Percentiles rank a stretch among this genome's conserved stretches.
phyloP scores from a whole-genome alignment of 2,113 vertebrate genomes.

The Eulemur macaco region DNA sequence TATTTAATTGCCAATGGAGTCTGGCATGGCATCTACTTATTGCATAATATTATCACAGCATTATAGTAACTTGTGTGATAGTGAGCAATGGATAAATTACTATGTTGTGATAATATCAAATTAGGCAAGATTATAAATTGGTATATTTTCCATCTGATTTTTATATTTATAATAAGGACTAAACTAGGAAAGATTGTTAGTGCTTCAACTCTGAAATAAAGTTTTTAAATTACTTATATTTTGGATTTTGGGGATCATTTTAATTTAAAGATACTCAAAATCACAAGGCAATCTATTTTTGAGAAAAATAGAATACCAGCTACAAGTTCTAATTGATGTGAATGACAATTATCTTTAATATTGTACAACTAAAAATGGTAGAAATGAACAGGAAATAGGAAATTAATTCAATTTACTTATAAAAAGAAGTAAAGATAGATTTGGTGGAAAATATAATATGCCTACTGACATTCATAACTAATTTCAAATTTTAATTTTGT shows the following conservation, averaged over 20 bases:
- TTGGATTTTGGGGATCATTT: slow-evolving; percentile 11
- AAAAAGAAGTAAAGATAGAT: not conserved
- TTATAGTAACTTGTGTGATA: not conserved
- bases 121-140: not conserved
- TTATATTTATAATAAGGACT: not conserved
- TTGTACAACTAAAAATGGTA: not conserved
- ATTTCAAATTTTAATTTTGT: slow-evolving; percentile 1
- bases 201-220: not conserved
- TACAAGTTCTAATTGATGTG: not conserved
- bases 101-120: not conserved
- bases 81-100: not conserved
- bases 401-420: not conserved
- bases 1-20: not conserved
- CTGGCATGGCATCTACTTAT: not conserved
- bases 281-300: slow-evolving; percentile 11
- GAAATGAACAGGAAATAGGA: slow-evolving; percentile 13
- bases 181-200: not conserved
- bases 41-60: not conserved
- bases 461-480: not conserved
- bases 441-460: not conserved
- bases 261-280: slow-evolving; percentile 5
- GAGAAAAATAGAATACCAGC: slow-evolving; percentile 19
- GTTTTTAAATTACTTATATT: slow-evolving; percentile 19
- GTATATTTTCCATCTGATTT: not conserved
- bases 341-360: not conserved